These are phyloP conservation scores for Aspidiotus rigidus DNA, from an alignment of 2,888 invertebrate species.

Conservation along the genomic window DNA sequence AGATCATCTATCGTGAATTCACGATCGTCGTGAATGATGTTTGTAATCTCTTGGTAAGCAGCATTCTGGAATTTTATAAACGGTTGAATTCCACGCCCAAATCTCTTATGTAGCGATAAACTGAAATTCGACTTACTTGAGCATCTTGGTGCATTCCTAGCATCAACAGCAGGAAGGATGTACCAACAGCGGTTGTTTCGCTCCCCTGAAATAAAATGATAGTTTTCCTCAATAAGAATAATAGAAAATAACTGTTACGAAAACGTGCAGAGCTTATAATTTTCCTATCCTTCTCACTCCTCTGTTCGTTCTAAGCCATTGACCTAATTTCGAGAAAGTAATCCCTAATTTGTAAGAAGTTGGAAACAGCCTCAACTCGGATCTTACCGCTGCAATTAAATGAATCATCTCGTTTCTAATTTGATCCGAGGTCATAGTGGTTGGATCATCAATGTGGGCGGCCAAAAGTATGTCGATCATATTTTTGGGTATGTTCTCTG, in stretches of 20 bases:
- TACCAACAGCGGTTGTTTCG: neutral
- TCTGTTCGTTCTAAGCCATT: too few species aligned
- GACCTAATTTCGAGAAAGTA: too few species aligned
- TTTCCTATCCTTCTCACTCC: too few species aligned
- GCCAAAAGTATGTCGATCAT: neutral
- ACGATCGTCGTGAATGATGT: neutral
- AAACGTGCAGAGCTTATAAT: too few species aligned
- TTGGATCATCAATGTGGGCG: neutral
- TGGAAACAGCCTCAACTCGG: too few species aligned
- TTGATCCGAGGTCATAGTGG: neutral
- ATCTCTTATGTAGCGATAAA: too few species aligned
- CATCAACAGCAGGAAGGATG: neutral
- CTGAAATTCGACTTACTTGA: neutral
- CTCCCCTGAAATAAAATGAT: neutral
- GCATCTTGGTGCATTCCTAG: neutral
- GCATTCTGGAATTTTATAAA: too few species aligned
- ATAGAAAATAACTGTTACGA: too few species aligned
- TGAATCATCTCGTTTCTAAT: neutral
- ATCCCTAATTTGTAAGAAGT: too few species aligned
- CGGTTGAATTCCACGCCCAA: too few species aligned
- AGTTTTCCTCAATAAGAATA: too few species aligned
- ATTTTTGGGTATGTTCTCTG: neutral
- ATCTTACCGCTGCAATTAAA: neutral
- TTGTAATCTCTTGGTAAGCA: neutral
- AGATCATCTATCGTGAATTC: neutral